Evolutionary conservation across 2,797 vertebrate genomes (phyloP), one percentile per base, ranked within the genome.

Genomic region (Luscinia megarhynchos): DNA sequence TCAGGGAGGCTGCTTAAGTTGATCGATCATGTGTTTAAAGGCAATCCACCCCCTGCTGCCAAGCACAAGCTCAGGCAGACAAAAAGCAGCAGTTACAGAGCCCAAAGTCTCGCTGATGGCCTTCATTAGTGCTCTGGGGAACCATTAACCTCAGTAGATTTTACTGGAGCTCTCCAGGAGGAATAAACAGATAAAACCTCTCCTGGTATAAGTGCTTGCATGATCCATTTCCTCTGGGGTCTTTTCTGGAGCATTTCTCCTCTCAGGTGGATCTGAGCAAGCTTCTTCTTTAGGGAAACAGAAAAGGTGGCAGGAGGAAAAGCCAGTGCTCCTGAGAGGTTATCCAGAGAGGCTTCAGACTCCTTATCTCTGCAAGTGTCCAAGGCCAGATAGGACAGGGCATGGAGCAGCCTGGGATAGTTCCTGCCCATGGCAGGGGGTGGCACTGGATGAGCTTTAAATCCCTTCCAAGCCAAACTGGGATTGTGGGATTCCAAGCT

Each of bases 21-120:
- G 86, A 91, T 61, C 57, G 24, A 90, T 81, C 30, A 38, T 30
- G 54, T 77, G 61, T 88, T 94, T 55, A 89, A 93, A 81, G 74
- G 40, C 70, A 91, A 86, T 68, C 59, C 66, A 81, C 59, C 46
- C 66, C 61, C 88, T 61, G 67, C 83, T 73, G 77, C 67, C 54
- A 51, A 68, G 78, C 38, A 61, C 23, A 30, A 82, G 41, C 58
- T 91, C 84, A 54, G 66, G 24, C 40, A 22, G 15, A 74, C 18
- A 62, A 40, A 38, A 75, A 87, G 63, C 16, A 34, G 64, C 45
- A 74, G 80, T 36, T 72, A 30, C 19, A 57, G 68, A 67, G 30
- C 70, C 67, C 72, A 16, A 12, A 75, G 43, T 41, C 82, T 74
- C 40, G 0, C 53, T 62, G 72, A 40, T 46, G 66, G 40, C 57